Evolutionary conservation across 2,113 vertebrate species (phyloP).

Genomic region (Abramis brama): DNA sequence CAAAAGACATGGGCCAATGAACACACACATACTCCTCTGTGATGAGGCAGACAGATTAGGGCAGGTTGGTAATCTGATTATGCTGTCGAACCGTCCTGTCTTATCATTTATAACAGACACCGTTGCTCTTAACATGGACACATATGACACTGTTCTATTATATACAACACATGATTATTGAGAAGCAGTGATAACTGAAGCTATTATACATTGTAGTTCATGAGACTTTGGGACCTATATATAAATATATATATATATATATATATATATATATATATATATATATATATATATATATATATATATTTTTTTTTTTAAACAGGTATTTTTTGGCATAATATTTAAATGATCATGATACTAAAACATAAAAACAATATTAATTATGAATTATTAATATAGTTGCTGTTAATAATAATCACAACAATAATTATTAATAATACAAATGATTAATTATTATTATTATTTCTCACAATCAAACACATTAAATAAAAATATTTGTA

Average conservation of each 20-base stretch:
- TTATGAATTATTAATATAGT: background rate
- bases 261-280: too few species aligned
- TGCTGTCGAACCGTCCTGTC: conserved; percentile 9
- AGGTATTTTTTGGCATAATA: background rate
- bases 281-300: too few species aligned
- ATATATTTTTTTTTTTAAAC: too few species aligned
- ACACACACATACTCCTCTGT: conserved; percentile 5
- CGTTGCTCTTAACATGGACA: conserved; percentile 2
- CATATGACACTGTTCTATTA: background rate
- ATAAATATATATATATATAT: too few species aligned
- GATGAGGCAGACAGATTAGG: conserved; percentile 22
- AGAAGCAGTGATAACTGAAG: background rate
- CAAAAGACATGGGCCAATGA: background rate
- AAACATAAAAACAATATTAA: background rate
- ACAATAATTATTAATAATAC: too few species aligned
- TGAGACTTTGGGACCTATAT: background rate
- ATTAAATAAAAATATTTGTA: too few species aligned
- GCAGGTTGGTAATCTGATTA: conserved; percentile 53
- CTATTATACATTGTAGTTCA: background rate
- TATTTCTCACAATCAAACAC: too few species aligned
- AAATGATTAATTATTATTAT: too few species aligned
- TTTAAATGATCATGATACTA: background rate
- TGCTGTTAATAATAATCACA: too few species aligned
- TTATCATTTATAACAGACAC: conserved; percentile 29
- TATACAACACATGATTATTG: background rate